Evolutionary conservation across 2,113 vertebrate genomes (phyloP).

Genomic region (Ancistrus triradiatus): DNA sequence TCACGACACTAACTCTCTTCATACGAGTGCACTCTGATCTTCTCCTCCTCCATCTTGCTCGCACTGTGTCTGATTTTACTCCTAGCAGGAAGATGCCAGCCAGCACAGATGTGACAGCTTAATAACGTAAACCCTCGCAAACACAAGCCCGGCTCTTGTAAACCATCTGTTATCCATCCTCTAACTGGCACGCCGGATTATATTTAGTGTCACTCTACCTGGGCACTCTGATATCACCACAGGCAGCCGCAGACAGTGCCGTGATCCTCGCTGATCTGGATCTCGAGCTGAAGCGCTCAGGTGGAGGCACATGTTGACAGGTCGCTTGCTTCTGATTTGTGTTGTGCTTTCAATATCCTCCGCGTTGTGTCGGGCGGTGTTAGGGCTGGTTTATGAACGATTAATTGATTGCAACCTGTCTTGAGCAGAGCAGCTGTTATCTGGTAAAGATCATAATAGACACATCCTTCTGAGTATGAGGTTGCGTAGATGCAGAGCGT

Average conservation of each 20-base stretch:
- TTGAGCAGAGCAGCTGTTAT: no score
- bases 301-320: slow-evolving; percentile 9
- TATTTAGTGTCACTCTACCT: slow-evolving; percentile 50
- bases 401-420: no score
- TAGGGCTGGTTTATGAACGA: slow-evolving; percentile 1
- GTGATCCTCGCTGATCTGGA: slow-evolving; percentile 41
- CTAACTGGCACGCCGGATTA: slow-evolving; percentile 46
- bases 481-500: no score
- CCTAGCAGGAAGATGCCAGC: slow-evolving; percentile 41
- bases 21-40: not conserved
- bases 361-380: slow-evolving; percentile 9
- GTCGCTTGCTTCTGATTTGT: slow-evolving; percentile 8
- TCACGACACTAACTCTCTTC: no score
- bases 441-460: no score
- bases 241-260: slow-evolving; percentile 30
- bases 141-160: slow-evolving; percentile 52
- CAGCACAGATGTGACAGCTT: slow-evolving; percentile 59
- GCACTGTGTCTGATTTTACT: slow-evolving; percentile 47
- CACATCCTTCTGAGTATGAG: no score
- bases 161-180: slow-evolving; percentile 58
- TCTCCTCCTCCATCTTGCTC: not conserved
- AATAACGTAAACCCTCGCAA: slow-evolving; percentile 56
- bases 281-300: slow-evolving; percentile 32
- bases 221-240: slow-evolving; percentile 40
- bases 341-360: not conserved